Base-by-base conservation (phyloP, 2,113 vertebrate genomes). In the Tursiops truncatus region DNA sequence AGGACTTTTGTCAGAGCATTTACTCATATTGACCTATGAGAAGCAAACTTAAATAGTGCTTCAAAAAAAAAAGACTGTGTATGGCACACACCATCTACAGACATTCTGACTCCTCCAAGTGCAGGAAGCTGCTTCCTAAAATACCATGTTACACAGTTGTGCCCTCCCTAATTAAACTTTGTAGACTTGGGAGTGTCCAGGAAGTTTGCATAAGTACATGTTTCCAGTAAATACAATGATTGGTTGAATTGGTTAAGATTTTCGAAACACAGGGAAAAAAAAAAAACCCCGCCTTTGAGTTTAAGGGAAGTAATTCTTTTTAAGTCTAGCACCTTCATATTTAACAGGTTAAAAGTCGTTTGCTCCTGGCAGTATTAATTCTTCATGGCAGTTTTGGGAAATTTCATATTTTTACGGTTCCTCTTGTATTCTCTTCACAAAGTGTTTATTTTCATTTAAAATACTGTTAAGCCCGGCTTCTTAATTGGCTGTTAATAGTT, bases 81-180 rank as follows among this genome's bases (percentile, higher is more conserved):
- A 26, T 94, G 60, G 62, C 47, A 81, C 67, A 94, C 56, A 82
- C 90, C 77, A 94, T 97, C 86, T 91, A 81, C 36, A 87, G 96
- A 97, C 47, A 91, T 91, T 96, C 60, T 96, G 67, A 94, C 70
- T 97, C 28, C 74, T 88, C 41, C 96, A 84, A 94, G 76, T 88
- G 56, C 80, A 94, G 92, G 92, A 93, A 88, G 87, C 88, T 86
- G 68, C n/a, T 92, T 96, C 68, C 81, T 89, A 21, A 98, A 97
- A 94, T 91, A 92, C 95, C 13, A 25, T 73, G 80, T 91, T 97
- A 65, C 77, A 73, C 70, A 85, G 73, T 87, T 90, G 58, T 95
- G 80, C 76, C 86, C 92, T 94, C 92, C 60, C 85, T 86, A 84
- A 89, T 87, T 96, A 94, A 60, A 53, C 50, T 97, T 96, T 95